Evolutionary conservation across 2,113 vertebrate genomes (phyloP).

Genomic region (Coreoperca whiteheadi): DNA sequence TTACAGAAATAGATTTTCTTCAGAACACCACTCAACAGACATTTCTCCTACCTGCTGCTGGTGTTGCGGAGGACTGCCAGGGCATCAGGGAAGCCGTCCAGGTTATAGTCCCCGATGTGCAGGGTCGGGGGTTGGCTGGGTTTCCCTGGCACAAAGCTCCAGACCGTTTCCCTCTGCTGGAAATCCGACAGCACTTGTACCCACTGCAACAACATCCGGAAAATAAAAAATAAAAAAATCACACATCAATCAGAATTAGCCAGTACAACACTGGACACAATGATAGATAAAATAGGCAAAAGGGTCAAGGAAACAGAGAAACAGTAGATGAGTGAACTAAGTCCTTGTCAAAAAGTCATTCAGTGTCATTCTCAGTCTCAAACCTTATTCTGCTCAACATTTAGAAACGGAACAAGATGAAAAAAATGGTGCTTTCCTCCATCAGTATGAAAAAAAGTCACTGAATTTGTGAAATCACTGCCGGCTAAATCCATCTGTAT

Average conservation of each 20-base stretch:
- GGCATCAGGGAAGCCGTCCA: conserved; percentile 98
- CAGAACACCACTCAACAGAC: background rate
- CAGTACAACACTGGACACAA: background rate
- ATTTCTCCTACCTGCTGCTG: conserved; percentile 88
- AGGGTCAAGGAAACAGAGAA: background rate
- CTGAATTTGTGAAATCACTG: background rate
- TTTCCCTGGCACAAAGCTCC: conserved; percentile 89
- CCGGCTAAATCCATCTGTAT: no score
- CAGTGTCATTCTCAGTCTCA: background rate
- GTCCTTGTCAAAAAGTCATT: background rate
- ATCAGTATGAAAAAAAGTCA: background rate
- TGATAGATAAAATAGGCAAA: background rate
- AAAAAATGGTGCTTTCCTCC: background rate
- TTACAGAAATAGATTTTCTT: background rate
- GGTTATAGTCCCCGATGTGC: conserved; percentile 97
- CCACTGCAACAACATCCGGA: conserved; percentile 85
- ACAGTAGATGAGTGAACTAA: no score
- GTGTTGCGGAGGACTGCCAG: conserved; percentile 91
- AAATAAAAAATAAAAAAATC: no score
- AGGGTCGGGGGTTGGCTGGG: conserved; percentile 87
- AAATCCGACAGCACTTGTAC: conserved; percentile 90
- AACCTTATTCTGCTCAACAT: no score
- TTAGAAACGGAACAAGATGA: background rate
- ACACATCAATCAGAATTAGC: background rate
- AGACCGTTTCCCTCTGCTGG: conserved; percentile 86